These are phyloP conservation scores for Onychomys leucogaster DNA, from an alignment of 2,797 vertebrate genomes.

Conservation along the genomic window DNA sequence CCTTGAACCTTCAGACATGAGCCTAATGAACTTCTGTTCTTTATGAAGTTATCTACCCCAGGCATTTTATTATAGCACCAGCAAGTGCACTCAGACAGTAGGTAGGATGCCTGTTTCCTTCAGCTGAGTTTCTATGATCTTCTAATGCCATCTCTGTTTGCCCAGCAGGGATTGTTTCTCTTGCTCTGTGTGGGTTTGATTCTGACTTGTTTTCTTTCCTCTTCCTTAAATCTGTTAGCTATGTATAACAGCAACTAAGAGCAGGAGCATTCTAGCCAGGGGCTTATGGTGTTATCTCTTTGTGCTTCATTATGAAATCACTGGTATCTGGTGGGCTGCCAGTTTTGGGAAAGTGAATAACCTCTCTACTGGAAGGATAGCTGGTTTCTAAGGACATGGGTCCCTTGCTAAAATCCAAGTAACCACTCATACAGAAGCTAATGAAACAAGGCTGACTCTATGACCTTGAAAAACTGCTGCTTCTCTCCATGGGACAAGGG, in stretches of 20 bases:
- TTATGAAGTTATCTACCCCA: neutral
- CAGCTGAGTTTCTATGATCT: neutral
- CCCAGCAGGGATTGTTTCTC: neutral
- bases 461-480: neutral
- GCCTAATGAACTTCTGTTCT: neutral
- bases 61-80: neutral
- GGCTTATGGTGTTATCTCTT: neutral
- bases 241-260: constrained; percentile 1
- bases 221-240: neutral
- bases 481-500: neutral
- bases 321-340: neutral
- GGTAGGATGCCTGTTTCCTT: neutral
- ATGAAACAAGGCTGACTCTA: neutral
- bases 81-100: neutral
- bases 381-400: neutral
- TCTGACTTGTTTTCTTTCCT: neutral
- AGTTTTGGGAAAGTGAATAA: neutral
- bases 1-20: neutral
- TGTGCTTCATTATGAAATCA: neutral
- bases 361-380: neutral
- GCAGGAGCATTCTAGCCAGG: neutral
- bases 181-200: neutral
- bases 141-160: neutral
- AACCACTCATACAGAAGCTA: neutral
- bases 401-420: neutral